Conservation (phyloP, 2,888 invertebrate genomes). For the Callyntrura sp. region DNA sequence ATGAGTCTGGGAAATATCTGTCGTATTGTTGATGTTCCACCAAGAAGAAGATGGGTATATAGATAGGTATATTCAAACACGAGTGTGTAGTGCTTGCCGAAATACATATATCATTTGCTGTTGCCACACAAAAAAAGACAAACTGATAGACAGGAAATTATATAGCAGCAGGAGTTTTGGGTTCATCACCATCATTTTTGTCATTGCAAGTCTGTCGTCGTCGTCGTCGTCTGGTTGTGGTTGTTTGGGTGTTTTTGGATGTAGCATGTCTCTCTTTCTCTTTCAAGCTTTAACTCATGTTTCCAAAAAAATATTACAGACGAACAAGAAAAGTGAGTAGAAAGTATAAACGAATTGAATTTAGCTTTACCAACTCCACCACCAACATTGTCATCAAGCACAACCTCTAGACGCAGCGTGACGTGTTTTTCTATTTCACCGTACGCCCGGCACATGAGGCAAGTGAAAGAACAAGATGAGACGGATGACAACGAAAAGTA, state of each 20-base stretch:
- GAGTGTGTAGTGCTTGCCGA: too few species aligned
- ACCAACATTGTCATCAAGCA: not conserved
- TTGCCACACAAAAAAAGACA: not conserved
- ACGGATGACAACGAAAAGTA: not conserved
- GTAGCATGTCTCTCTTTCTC: not conserved
- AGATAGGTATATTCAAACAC: too few species aligned
- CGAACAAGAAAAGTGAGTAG: not conserved
- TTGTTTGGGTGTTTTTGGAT: not conserved
- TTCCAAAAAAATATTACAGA: too few species aligned
- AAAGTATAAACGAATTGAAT: slow-evolving; percentile 17
- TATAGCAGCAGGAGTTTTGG: slow-evolving; percentile 45
- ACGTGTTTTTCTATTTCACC: slow-evolving; percentile 21
- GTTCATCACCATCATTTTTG: slow-evolving; percentile 28
- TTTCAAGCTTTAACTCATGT: too few species aligned
- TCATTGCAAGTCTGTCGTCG: not conserved
- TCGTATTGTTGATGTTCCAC: not conserved
- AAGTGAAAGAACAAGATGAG: slow-evolving; percentile 15
- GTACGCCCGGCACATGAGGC: slow-evolving; percentile 1
- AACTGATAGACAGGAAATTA: slow-evolving; percentile 35
- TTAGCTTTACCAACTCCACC: not conserved
- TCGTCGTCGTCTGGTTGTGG: not conserved
- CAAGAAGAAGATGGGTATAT: not conserved
- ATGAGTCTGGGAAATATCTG: slow-evolving; percentile 3
- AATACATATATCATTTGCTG: not conserved
- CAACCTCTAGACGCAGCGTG: slow-evolving; percentile 10